These are phyloP conservation scores for Orbicella faveolata DNA, from an alignment of 64 coral and sea anemone species.

Conservation along the genomic window DNA sequence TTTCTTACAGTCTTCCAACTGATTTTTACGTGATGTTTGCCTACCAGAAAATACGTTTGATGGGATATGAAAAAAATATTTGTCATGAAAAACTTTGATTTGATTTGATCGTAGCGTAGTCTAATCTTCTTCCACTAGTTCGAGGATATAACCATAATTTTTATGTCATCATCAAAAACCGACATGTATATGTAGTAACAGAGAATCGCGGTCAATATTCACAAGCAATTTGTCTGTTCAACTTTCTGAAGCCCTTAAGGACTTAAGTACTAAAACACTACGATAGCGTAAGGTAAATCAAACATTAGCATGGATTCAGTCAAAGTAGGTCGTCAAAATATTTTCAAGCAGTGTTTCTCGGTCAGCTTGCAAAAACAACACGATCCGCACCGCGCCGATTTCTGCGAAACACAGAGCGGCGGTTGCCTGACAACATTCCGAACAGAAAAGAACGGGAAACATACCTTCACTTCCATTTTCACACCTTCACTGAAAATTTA, in stretches of 20 bases:
- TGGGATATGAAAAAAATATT: neutral
- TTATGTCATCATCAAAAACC: neutral
- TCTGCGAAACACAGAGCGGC: neutral
- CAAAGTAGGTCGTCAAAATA: neutral
- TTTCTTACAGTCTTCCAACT: neutral
- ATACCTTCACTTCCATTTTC: conserved; percentile 53
- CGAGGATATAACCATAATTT: neutral
- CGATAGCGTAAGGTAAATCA: neutral
- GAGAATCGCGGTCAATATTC: neutral
- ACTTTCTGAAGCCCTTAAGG: neutral
- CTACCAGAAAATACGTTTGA: neutral
- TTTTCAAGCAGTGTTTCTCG: neutral
- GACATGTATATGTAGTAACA: neutral
- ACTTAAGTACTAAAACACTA: neutral
- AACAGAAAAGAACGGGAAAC: neutral
- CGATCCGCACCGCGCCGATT: conserved; percentile 2
- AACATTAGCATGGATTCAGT: neutral
- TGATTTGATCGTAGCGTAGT: neutral
- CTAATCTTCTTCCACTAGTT: neutral
- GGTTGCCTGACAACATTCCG: conserved; percentile 28
- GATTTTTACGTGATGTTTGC: neutral
- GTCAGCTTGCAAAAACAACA: neutral
- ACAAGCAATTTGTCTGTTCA: conserved; percentile 1
- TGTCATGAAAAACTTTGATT: neutral
- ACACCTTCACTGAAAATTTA: neutral